Conservation (phyloP, 2,797 vertebrate genomes). For the Leucoraja ocellata region DNA sequence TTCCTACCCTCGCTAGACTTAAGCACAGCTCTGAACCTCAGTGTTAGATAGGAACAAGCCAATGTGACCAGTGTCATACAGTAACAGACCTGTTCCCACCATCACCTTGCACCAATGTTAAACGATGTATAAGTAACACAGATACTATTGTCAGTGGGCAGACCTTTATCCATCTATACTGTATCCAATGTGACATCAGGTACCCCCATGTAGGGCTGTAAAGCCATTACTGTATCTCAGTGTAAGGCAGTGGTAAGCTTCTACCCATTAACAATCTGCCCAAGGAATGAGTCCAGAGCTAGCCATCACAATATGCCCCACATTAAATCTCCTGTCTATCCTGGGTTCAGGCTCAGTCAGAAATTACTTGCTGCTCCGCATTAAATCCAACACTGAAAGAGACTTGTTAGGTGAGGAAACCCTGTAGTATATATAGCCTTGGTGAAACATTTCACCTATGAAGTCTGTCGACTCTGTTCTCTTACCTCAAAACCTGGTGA, state of each 20-base stretch:
- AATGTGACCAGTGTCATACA: background rate
- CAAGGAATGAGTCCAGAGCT: background rate
- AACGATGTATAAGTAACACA: background rate
- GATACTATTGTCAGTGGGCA: background rate
- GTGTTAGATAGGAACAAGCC: background rate
- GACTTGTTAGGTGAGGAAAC: background rate
- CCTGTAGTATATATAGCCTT: too few relatives aligned
- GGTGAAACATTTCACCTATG: background rate
- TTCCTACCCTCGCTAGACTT: background rate
- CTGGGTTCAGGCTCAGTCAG: background rate
- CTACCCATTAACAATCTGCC: background rate
- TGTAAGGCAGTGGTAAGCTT: background rate
- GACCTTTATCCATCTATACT: background rate
- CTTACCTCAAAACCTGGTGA: background rate
- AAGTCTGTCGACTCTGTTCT: background rate
- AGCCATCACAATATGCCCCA: too few relatives aligned
- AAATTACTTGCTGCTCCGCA: background rate
- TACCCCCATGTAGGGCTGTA: background rate
- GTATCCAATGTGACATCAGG: too few relatives aligned
- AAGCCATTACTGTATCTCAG: background rate
- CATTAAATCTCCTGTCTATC: background rate
- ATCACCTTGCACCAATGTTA: background rate
- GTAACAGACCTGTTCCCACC: background rate
- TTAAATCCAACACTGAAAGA: background rate
- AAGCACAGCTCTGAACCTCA: background rate